Percentiles rank a stretch among this genome's conserved stretches.
Evolutionary conservation across 2,797 vertebrate species (phyloP).

Genomic region (Tapera naevia): DNA sequence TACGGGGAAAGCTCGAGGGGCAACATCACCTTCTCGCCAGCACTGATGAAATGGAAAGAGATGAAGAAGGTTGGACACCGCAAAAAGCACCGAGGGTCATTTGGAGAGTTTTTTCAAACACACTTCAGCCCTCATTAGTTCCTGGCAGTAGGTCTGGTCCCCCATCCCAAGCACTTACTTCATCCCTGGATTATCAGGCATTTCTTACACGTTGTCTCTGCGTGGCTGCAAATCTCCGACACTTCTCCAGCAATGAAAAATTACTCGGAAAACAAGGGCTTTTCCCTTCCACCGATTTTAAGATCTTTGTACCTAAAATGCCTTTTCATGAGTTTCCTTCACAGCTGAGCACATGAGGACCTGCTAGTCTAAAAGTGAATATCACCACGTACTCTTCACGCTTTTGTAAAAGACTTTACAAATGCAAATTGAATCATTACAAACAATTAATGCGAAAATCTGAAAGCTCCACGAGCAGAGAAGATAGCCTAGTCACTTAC

Average conservation of each 20-base stretch:
- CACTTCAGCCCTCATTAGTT: not conserved
- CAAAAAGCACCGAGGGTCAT: not conserved
- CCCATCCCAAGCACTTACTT: not conserved
- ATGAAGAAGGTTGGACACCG: not conserved
- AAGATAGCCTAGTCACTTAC: not conserved
- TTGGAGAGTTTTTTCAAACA: not conserved
- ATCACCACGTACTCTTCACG: not conserved
- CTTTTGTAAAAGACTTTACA: not conserved
- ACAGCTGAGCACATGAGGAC: not conserved
- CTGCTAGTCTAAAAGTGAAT: not conserved
- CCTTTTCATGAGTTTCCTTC: not conserved
- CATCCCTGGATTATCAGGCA: too few species aligned
- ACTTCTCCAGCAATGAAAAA: not conserved
- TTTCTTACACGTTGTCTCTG: not conserved
- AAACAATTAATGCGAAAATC: not conserved
- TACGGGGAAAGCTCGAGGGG: accelerated
- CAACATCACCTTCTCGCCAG: not conserved
- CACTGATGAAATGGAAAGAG: accelerated
- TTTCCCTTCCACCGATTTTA: not conserved
- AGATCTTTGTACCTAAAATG: not conserved
- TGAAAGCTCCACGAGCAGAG: not conserved
- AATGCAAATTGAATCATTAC: not conserved
- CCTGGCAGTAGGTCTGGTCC: not conserved
- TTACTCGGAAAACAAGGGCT: not conserved
- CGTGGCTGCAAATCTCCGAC: not conserved